Conservation (phyloP, 2,888 invertebrate species). For the Parapristionchus giblindavisi region DNA sequence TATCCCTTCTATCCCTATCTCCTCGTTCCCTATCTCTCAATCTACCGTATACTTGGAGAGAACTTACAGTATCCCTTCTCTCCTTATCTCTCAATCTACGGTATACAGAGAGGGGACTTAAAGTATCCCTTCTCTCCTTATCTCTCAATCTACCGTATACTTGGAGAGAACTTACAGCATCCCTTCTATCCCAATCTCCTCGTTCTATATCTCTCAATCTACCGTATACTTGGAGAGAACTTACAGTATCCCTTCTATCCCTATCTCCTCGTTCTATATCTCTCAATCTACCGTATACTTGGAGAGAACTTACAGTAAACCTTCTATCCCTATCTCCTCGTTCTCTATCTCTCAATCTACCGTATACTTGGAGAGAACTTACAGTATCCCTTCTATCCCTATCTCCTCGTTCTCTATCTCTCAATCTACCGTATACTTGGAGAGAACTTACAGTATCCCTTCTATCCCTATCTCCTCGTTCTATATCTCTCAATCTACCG, state of each 20-base stretch:
- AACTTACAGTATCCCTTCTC: slow-evolving; percentile 12
- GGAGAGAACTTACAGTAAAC: slow-evolving; percentile 1
- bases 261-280: slow-evolving; percentile 4
- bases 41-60: too few species aligned
- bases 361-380: too few species aligned
- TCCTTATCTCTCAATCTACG: background rate
- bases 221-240: too few species aligned
- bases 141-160: too few species aligned
- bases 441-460: background rate
- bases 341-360: background rate
- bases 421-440: background rate
- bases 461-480: slow-evolving; percentile 13
- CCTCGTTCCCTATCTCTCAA: too few species aligned
- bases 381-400: slow-evolving; percentile 1
- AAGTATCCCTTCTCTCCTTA: slow-evolving; percentile 8
- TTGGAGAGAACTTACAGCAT: slow-evolving; percentile 8
- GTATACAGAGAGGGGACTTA: too few species aligned
- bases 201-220: background rate
- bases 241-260: slow-evolving; percentile 3
- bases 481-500: background rate
- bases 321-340: slow-evolving; percentile 3
- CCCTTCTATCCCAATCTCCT: too few species aligned
- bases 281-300: background rate
- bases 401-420: background rate
- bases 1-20: too few species aligned